phyloP scores from a whole-genome alignment of 1,140 invertebrate genomes.

The Arion vulgaris region DNA sequence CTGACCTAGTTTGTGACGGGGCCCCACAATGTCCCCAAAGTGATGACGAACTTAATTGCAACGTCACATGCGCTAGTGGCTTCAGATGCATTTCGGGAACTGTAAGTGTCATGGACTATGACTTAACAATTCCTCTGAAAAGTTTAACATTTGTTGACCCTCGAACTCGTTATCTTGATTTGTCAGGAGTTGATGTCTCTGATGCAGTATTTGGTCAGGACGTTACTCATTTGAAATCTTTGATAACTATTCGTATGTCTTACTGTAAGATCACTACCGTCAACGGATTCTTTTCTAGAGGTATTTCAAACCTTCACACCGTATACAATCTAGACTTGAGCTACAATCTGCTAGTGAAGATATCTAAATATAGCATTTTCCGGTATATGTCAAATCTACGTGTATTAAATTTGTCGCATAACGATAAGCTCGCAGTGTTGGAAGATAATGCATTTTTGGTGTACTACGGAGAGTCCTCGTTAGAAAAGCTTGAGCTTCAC shows the following conservation, averaged over 20 bases:
- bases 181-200: conserved; percentile 1
- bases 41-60: conserved; percentile 9
- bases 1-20: conserved; percentile 20
- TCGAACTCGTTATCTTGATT: neutral
- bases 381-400: neutral
- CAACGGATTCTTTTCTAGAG: neutral
- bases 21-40: neutral
- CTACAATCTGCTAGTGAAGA: neutral
- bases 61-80: neutral
- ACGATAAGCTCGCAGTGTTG: neutral
- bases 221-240: neutral
- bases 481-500: neutral
- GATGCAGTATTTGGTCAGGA: neutral
- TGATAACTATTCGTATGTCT: neutral
- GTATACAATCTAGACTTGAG: neutral
- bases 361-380: neutral
- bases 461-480: neutral
- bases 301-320: neutral
- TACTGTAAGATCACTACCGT: neutral
- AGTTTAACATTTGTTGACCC: neutral
- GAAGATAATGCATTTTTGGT: neutral
- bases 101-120: neutral
- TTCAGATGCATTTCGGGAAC: neutral
- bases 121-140: too few species aligned
- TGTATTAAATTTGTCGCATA: neutral